phyloP scores from a whole-genome alignment of 2,113 vertebrate species.

The Callorhinus ursinus region DNA sequence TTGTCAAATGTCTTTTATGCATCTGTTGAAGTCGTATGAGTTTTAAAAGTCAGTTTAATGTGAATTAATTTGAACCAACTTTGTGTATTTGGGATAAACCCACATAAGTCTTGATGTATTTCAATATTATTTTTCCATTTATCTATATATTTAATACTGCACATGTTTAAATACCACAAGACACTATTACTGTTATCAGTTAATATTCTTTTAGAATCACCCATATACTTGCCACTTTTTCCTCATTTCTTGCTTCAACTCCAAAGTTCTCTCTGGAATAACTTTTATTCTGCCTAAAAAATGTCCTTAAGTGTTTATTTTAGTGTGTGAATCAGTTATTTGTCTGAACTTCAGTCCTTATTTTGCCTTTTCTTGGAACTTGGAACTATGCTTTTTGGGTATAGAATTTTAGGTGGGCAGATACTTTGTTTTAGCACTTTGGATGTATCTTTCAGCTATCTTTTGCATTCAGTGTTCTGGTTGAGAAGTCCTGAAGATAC shows the following conservation, averaged over 20 bases:
- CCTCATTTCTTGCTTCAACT: conserved; percentile 4
- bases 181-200: background rate
- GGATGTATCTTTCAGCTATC: background rate
- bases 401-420: conserved; percentile 1
- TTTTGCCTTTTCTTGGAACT: background rate
- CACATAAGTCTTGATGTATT: background rate
- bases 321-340: background rate
- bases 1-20: conserved; percentile 5
- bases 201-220: background rate
- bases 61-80: conserved; percentile 42
- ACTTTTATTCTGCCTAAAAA: conserved; percentile 15
- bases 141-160: background rate
- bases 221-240: background rate
- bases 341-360: background rate
- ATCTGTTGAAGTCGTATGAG: background rate
- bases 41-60: background rate
- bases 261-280: background rate
- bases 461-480: background rate
- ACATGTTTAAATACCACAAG: background rate
- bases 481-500: conserved; percentile 3
- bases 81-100: conserved; percentile 1
- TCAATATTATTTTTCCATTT: background rate
- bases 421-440: background rate
- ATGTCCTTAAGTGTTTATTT: conserved; percentile 23
- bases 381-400: background rate